Percentiles rank a stretch among this genome's conserved stretches.
Evolutionary conservation across 2,888 invertebrate species (phyloP).

Genomic region (Parnassius orleans): DNA sequence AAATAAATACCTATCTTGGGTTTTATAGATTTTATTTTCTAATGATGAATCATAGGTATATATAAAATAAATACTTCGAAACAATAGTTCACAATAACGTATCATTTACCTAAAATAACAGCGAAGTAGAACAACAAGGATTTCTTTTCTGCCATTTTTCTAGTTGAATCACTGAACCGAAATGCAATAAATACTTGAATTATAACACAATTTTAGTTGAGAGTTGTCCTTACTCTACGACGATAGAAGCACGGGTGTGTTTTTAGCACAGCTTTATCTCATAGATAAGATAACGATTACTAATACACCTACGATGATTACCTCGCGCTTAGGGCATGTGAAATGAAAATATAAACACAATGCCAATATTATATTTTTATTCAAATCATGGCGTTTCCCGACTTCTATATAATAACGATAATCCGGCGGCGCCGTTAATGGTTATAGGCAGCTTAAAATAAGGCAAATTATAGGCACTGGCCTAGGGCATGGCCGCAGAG

Average conservation of each 20-base stretch:
- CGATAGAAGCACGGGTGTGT: slow-evolving; percentile 51
- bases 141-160: slow-evolving; percentile 66
- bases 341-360: neutral
- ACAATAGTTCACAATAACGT: neutral
- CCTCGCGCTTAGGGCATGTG: slow-evolving; percentile 9
- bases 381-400: too few species aligned
- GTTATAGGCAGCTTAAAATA: too few species aligned
- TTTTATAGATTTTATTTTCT: too few species aligned
- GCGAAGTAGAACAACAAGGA: slow-evolving; percentile 75
- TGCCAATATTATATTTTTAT: too few species aligned
- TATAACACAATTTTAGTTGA: neutral
- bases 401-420: too few species aligned
- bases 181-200: slow-evolving; percentile 31
- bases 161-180: slow-evolving; percentile 36
- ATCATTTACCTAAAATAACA: slow-evolving; percentile 70
- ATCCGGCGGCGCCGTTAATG: too few species aligned
- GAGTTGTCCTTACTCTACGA: slow-evolving; percentile 42
- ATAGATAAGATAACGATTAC: slow-evolving; percentile 70
- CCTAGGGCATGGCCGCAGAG: too few species aligned
- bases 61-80: neutral
- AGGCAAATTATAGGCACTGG: too few species aligned
- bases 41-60: too few species aligned
- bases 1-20: too few species aligned
- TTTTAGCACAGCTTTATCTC: slow-evolving; percentile 53
- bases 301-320: slow-evolving; percentile 40